Conservation (phyloP, 2,113 vertebrate genomes). For the Aplodontia rufa region DNA sequence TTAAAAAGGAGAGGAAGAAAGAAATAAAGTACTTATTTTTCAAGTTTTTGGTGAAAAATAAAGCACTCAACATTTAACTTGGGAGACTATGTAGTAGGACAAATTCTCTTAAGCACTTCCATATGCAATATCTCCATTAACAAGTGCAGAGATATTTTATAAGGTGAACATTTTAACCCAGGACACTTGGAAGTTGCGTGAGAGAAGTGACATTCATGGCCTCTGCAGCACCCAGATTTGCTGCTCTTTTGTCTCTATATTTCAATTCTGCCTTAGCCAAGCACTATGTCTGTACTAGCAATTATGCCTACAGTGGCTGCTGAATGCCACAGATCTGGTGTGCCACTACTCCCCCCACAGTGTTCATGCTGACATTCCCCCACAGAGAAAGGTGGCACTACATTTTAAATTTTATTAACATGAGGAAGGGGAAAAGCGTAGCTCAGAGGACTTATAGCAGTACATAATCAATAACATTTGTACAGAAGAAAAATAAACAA, state of each 20-base stretch:
- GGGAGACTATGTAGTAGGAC: slow-evolving; percentile 32
- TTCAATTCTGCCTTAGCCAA: background rate
- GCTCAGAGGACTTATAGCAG: slow-evolving; percentile 39
- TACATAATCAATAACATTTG: slow-evolving; percentile 31
- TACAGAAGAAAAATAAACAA: slow-evolving; percentile 35
- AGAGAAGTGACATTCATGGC: background rate
- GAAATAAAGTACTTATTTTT: background rate
- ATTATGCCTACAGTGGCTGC: background rate
- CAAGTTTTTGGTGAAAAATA: slow-evolving; percentile 61
- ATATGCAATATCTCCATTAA: slow-evolving; percentile 21
- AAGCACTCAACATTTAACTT: slow-evolving; percentile 49
- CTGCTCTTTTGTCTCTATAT: background rate
- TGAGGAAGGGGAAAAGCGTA: slow-evolving; percentile 37
- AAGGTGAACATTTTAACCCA: background rate
- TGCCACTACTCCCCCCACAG: background rate
- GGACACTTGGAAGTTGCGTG: background rate
- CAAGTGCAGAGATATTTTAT: slow-evolving; percentile 1
- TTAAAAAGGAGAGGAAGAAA: background rate
- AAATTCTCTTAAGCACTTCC: slow-evolving; percentile 34
- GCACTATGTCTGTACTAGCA: background rate
- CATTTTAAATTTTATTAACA: slow-evolving; percentile 56
- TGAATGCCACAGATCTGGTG: background rate
- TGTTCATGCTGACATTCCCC: too few species aligned
- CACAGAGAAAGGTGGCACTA: slow-evolving; percentile 22
- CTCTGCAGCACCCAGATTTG: background rate